Base-by-base conservation (phyloP, 2,797 vertebrate genomes). In the Pygocentrus nattereri region DNA sequence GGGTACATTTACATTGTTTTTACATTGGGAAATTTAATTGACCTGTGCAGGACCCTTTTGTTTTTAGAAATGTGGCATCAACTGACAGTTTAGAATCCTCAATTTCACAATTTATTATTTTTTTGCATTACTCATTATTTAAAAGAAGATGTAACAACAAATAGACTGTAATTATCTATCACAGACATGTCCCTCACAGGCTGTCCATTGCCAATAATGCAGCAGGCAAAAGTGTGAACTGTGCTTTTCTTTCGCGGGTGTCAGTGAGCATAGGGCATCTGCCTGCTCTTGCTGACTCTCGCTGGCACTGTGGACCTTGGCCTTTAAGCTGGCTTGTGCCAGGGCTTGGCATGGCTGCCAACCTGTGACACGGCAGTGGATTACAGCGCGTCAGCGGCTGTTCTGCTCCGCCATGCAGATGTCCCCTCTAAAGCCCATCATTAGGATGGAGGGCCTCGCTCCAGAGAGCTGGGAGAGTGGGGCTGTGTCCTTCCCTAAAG, bases 361-460 rank as follows among this genome's bases (percentile, higher is more conserved):
- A 83, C 86, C 68, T 34, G 84, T 82, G 82, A 89, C 82, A 82
- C 64, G 87, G 84, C 76, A 78, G 81, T 85, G 87, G 88, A 85
- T 89, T 89, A 87, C 82, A 74, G 76, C 73, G 65, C 67, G 76
- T 76, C 81, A 85, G 76, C 74, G 82, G 84, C 86, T 86, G 74
- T 76, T 65, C 64, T 78, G 54, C 70, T 54, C 74, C 80, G 69
- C 83, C 79, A 85, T 87, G 87, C 85, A 81, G 79, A 86, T 84
- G 77, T 86, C 80, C 85, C 74, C 78, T 77, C 84, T 85, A 88
- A 85, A 87, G 85, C 86, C 82, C 79, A 77, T 88, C 79, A 87
- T 88, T 83, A 88, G 81, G 75, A 86, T 87, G 85, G 83, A 85
- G 84, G 84, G 65, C 49, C 80, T 85, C 25, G 62, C 21, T 84